phyloP scores from a whole-genome alignment of 2,113 vertebrate species.

The Oostethus manadensis region DNA sequence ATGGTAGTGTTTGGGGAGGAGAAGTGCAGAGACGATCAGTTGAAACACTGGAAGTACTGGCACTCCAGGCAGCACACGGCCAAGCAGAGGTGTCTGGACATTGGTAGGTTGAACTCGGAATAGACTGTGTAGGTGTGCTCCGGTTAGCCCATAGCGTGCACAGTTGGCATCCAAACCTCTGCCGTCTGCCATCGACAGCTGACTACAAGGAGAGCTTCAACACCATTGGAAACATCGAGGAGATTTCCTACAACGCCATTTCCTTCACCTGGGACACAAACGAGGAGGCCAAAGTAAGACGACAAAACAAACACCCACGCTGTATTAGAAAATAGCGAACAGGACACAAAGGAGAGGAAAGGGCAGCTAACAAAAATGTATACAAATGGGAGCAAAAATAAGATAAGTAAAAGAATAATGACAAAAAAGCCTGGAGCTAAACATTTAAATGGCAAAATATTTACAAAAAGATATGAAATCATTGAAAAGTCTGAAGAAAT shows the following conservation, averaged over 20 bases:
- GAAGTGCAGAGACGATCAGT: constrained; percentile 94
- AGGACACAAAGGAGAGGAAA: too few species aligned
- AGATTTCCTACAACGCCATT: constrained; percentile 96
- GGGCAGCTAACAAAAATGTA: too few species aligned
- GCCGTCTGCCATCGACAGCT: constrained; percentile 63
- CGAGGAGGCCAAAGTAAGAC: constrained; percentile 91
- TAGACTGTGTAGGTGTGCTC: not conserved
- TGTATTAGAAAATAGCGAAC: too few species aligned
- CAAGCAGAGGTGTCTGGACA: constrained; percentile 97
- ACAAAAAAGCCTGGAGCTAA: too few species aligned
- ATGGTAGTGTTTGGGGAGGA: constrained; percentile 99
- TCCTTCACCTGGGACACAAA: constrained; percentile 99
- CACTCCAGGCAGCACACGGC: constrained; percentile 97
- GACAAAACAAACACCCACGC: not conserved
- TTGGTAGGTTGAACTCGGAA: constrained; percentile 74
- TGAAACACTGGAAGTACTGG: constrained; percentile 98
- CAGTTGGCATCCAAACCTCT: not conserved
- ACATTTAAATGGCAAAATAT: too few species aligned
- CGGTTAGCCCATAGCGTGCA: too few species aligned
- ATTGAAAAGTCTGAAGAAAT: too few species aligned
- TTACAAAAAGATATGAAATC: too few species aligned
- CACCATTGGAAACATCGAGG: constrained; percentile 97
- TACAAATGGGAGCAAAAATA: too few species aligned
- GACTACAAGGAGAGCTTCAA: constrained; percentile 99
- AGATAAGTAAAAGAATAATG: too few species aligned